Conservation (phyloP, 1,140 invertebrate species). For the Trypoxylus dichotomus region DNA sequence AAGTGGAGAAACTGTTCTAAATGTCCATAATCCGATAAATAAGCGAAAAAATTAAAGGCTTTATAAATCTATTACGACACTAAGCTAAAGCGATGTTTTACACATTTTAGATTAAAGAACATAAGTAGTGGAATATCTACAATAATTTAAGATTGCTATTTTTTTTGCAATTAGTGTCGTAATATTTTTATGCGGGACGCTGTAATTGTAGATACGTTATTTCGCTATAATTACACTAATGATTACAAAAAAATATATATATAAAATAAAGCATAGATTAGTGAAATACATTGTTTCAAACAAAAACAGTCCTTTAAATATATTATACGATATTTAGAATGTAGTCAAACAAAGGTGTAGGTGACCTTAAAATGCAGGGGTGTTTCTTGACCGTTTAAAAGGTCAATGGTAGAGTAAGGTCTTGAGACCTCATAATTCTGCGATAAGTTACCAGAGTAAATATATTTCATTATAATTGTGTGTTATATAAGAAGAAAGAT, state of each 20-base stretch:
- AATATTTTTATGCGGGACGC: not conserved
- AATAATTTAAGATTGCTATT: not conserved
- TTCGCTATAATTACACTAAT: not conserved
- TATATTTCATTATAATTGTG: constrained; percentile 10
- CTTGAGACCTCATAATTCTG: constrained; percentile 21
- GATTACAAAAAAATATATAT: not conserved
- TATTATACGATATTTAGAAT: constrained; percentile 1
- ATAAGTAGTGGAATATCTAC: too few species aligned
- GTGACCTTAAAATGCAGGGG: constrained; percentile 15
- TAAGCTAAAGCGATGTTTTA: too few species aligned
- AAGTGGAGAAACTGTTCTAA: not conserved
- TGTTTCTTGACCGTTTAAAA: not conserved
- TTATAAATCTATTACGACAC: not conserved
- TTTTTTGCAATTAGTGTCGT: not conserved
- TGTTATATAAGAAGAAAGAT: not conserved
- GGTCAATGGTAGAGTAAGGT: constrained; percentile 18
- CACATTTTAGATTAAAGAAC: too few species aligned
- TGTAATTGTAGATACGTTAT: not conserved
- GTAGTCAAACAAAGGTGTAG: constrained; percentile 11
- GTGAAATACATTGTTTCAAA: constrained; percentile 6
- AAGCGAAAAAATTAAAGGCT: not conserved
- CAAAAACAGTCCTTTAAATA: constrained; percentile 12
- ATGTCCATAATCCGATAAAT: not conserved
- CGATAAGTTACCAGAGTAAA: constrained; percentile 25
- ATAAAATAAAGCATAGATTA: not conserved